Base-by-base conservation (phyloP, 2,797 vertebrate species). In the Falco rusticolus region DNA sequence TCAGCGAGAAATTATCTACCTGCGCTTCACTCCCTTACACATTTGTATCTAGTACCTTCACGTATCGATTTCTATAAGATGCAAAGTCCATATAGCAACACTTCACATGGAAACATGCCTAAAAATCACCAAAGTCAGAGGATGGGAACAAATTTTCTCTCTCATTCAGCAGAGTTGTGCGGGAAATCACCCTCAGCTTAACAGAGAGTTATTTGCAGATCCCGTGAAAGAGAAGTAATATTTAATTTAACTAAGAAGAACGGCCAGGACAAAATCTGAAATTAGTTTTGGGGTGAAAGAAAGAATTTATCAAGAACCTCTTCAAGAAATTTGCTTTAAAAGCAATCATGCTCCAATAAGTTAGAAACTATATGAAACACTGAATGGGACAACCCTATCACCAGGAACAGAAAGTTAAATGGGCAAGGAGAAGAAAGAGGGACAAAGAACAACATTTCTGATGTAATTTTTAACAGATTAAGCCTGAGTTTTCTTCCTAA, bases 41-140 rank as follows among this genome's bases (percentile, higher is more conserved):
- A 21, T 56, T 60, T 64, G 14, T 64, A 47, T 34, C 17, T 53
- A 91, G 11, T 29, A 31, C 26, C 14, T 37, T 72, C 90, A 59
- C 17, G 8, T 15, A 28, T 2, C 1, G 0, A 26, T 82, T 88
- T 87, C 70, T 51, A 0, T 54, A 50, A 70, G 41, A 76, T 15
- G 3, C 69, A 41, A 80, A 47, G 56, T 61, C 20, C 26, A 16
- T n/a, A 29, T 7, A 64, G 43, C 0, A 0, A 71, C 0, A 1
- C 8, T 79, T 84, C 63, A 34, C 19, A 50, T 10, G 19, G 16
- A 87, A 71, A 83, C 0, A 5, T 20, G 13, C 41, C 21, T 48
- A 54, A 89, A 90, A 95, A 31, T 74, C 37, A 68, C 37, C 18
- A 7, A 47, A 84, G 22, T 22, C 16, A 72, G 80, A 90, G 51